Evolutionary conservation across 1,140 invertebrate genomes (phyloP), one percentile per base, ranked within the genome.

Genomic region (Habropoda laboriosa): DNA sequence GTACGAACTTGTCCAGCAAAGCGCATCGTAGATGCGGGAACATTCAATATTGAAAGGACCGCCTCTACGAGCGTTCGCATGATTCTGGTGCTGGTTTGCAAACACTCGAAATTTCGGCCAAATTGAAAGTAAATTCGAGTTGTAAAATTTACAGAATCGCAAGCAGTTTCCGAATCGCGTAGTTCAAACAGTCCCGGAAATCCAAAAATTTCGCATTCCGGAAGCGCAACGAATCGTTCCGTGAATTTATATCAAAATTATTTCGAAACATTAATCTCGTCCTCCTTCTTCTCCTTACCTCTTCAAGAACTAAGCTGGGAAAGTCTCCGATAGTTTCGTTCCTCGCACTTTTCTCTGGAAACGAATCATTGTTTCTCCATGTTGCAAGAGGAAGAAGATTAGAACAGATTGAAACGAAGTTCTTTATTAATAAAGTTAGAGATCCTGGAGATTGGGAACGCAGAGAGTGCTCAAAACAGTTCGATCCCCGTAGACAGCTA

Each of bases 21-120:
- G 12, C 38, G 5, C 6, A 16, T 0, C 47, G 24, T 38, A 3
- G 47, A 68, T 68, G 64, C 47, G 64, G 64, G 64, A 68, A 68
- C 45, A 35, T 68, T 68, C 64, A 38, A 68, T 68, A 68, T 68
- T 24, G 42, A 68, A 53, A 51, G 64, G 47, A 51, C 45, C 51
- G 35, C 45, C 21, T 16, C 47, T 38, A 30, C 30, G 3, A 68
- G 45, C 12, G 47, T 68, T 38, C 21, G 64, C 47, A 21, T 68
- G 21, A 68, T 68, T 68, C 35, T 51, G 30, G 30, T 51, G 64
- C 47, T 51, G 64, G 47, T 68, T 35, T 51, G 64, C 21, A 68
- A 68, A 68, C 64, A 53, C 6, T 35, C 27, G 47, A 38, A 49
- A 68, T 68, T 68, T 68, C 45, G 30, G 4, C 21, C 64, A 35